Evolutionary conservation across 1,140 invertebrate species (phyloP).

Genomic region (Lanistes nyassanus): DNA sequence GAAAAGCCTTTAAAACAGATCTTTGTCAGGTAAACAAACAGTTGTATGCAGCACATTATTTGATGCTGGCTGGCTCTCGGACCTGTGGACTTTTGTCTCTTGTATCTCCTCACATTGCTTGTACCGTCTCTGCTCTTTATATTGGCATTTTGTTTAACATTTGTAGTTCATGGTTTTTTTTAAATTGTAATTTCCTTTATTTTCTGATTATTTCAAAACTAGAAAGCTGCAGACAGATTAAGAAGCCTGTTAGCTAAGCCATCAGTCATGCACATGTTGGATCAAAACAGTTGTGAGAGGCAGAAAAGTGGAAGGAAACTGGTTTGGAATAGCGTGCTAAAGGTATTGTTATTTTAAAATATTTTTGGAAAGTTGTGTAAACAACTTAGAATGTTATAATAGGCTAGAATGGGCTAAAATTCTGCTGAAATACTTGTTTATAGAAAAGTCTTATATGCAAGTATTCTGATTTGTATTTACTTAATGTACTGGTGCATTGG

Average conservation of each 20-base stretch:
- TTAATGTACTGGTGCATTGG: too few relatives aligned
- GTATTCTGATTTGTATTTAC: too few relatives aligned
- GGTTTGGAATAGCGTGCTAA: constrained; percentile 44
- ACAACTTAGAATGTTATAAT: too few relatives aligned
- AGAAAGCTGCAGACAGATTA: constrained; percentile 45
- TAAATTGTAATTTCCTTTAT: constrained; percentile 6
- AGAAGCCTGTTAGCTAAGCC: constrained; percentile 32
- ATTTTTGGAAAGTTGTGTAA: too few relatives aligned
- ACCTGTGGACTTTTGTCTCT: too few relatives aligned
- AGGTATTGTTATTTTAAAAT: constrained; percentile 21
- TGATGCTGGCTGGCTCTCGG: too few relatives aligned
- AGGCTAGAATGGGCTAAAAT: too few relatives aligned
- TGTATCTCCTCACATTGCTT: background rate
- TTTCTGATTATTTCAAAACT: constrained; percentile 18
- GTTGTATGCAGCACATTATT: too few relatives aligned
- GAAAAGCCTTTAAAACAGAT: too few relatives aligned
- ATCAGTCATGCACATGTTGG: constrained; percentile 35
- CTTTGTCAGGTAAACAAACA: too few relatives aligned
- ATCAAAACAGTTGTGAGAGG: constrained; percentile 32
- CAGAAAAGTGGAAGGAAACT: constrained; percentile 14
- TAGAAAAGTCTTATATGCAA: too few relatives aligned
- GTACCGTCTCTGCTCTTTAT: background rate
- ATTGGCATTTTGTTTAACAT: background rate
- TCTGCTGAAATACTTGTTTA: too few relatives aligned
- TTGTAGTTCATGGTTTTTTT: background rate